Conservation (phyloP, 2,888 invertebrate genomes). For the Leptinotarsa tumamoca region DNA sequence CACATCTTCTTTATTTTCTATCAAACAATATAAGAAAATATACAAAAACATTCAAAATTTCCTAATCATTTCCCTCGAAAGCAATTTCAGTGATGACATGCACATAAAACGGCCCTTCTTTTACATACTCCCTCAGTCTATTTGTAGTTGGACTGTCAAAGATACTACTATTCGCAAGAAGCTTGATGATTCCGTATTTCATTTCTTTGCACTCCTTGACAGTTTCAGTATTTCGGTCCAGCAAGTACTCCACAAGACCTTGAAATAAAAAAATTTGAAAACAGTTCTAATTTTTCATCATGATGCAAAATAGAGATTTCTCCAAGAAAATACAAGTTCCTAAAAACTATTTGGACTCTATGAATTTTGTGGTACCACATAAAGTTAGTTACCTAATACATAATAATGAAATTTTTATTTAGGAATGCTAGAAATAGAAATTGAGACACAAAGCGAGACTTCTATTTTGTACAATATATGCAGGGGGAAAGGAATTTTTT, state of each 20-base stretch:
- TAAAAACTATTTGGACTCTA: no score
- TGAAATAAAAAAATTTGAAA: constrained; percentile 54
- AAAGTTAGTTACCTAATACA: no score
- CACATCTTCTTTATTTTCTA: neutral
- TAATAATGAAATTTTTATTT: no score
- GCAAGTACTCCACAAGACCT: constrained; percentile 82
- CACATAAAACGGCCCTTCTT: constrained; percentile 84
- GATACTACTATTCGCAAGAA: constrained; percentile 69
- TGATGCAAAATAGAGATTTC: no score
- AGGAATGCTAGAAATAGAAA: no score
- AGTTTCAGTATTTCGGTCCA: constrained; percentile 79
- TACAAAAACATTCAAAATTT: neutral
- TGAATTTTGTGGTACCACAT: no score
- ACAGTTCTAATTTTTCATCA: no score
- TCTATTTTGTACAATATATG: no score
- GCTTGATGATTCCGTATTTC: constrained; percentile 80
- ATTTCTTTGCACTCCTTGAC: constrained; percentile 79
- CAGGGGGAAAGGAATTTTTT: no score
- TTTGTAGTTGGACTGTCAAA: constrained; percentile 74
- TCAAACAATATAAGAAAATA: neutral
- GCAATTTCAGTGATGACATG: constrained; percentile 80
- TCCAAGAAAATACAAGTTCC: no score
- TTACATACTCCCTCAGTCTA: constrained; percentile 77
- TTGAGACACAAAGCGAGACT: no score
- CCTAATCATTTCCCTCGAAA: constrained; percentile 73